Conservation (phyloP, 2,797 vertebrate species). For the Microctenopoma stevenorrisi region DNA sequence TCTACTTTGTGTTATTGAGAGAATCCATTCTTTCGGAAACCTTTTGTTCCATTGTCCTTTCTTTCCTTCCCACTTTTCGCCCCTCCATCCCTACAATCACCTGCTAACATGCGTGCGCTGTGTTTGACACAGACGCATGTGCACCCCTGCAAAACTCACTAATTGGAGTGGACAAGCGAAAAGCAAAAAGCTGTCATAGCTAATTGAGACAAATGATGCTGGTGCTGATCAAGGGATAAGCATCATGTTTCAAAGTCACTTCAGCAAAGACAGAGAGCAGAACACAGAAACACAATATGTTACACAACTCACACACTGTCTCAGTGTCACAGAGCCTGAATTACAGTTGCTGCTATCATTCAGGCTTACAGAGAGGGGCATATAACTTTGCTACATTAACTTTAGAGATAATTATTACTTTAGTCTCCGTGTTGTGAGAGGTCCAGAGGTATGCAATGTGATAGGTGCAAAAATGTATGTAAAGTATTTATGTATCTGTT, state of each 20-base stretch:
- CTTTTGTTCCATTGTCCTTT: too few species aligned
- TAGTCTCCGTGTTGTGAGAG: too few species aligned
- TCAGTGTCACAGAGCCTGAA: constrained; percentile 36
- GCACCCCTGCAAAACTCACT: constrained; percentile 48
- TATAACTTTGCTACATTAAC: not conserved
- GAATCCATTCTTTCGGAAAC: not conserved
- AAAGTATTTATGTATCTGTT: not conserved
- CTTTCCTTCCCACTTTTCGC: not conserved
- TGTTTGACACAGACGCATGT: constrained; percentile 43
- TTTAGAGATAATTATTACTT: not conserved
- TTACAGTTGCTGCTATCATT: not conserved
- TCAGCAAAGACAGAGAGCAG: constrained; percentile 39
- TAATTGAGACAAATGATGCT: constrained; percentile 85
- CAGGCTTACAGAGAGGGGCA: too few species aligned
- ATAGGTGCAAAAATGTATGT: not conserved
- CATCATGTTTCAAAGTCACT: constrained; percentile 73
- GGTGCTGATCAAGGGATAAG: constrained; percentile 76
- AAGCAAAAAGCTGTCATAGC: constrained; percentile 76
- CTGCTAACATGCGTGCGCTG: constrained; percentile 11
- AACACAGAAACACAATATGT: constrained; percentile 26
- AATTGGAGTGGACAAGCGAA: constrained; percentile 77
- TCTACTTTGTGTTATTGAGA: not conserved
- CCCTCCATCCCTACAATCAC: not conserved
- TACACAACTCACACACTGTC: constrained; percentile 37
- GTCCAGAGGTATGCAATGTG: not conserved